phyloP scores from a whole-genome alignment of 2,113 vertebrate species.

The Bubalus kerabau region DNA sequence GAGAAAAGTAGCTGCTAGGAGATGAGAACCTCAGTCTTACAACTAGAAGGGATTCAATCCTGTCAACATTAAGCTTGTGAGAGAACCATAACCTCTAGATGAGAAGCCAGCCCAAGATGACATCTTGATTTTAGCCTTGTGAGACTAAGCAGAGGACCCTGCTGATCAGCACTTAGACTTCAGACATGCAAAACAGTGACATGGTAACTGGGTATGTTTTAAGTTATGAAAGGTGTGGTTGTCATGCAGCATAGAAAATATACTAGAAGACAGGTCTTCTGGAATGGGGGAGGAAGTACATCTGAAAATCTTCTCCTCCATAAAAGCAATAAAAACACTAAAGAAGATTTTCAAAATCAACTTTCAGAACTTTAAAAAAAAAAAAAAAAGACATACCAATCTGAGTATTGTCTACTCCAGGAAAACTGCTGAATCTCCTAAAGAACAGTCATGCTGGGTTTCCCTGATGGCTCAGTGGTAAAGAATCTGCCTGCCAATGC shows the following conservation, averaged over 20 bases:
- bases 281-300: not conserved
- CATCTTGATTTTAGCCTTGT: not conserved
- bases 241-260: not conserved
- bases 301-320: not conserved
- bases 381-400: not conserved
- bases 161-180: not conserved
- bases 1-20: not conserved
- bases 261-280: not conserved
- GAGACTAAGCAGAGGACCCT: not conserved
- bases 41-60: not conserved
- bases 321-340: not conserved
- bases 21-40: not conserved
- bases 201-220: not conserved
- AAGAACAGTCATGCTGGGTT: not conserved
- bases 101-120: not conserved
- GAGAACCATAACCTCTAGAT: not conserved
- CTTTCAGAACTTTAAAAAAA: not conserved
- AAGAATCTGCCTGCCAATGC: not conserved
- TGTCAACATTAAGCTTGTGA: not conserved
- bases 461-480: not conserved
- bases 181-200: not conserved
- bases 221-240: not conserved
- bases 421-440: not conserved
- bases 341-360: not conserved
- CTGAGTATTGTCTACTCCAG: not conserved